Conservation (phyloP, 2,888 invertebrate species). For the Drosophila pseudotakahashii region DNA sequence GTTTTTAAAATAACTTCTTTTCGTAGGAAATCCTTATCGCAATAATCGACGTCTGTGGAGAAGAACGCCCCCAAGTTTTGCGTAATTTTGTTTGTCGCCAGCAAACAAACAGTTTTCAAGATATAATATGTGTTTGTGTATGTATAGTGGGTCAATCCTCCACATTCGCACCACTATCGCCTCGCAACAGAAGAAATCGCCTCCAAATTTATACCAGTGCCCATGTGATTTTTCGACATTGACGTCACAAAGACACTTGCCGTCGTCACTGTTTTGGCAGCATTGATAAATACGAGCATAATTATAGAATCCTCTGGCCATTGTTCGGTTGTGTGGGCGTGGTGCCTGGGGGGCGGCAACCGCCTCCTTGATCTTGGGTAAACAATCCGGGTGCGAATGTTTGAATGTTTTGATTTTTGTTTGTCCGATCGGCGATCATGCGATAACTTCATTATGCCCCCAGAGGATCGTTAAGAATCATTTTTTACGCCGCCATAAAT, state of each 20-base stretch:
- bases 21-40: neutral
- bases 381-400: conserved; percentile 12
- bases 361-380: conserved; percentile 23
- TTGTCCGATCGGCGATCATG: conserved; percentile 20
- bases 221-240: conserved; percentile 31
- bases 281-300: conserved; percentile 16
- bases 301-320: conserved; percentile 25
- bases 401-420: conserved; percentile 42
- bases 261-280: conserved; percentile 30
- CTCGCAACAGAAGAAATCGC: conserved; percentile 12
- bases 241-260: conserved; percentile 37
- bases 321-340: conserved; percentile 12
- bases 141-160: conserved; percentile 9
- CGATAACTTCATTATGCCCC: conserved; percentile 60
- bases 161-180: conserved; percentile 2
- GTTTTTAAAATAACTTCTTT: neutral
- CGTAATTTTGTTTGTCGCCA: conserved; percentile 2
- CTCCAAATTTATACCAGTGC: conserved; percentile 2
- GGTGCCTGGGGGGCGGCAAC: conserved; percentile 10
- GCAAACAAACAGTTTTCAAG: conserved; percentile 1
- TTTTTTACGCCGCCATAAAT: conserved; percentile 41
- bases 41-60: neutral
- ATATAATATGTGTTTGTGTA: neutral
- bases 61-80: too few relatives aligned
- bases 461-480: conserved; percentile 46